These are phyloP conservation scores for Hirtodrosophila trivittata DNA, from an alignment of 2,888 invertebrate species.

Conservation along the genomic window DNA sequence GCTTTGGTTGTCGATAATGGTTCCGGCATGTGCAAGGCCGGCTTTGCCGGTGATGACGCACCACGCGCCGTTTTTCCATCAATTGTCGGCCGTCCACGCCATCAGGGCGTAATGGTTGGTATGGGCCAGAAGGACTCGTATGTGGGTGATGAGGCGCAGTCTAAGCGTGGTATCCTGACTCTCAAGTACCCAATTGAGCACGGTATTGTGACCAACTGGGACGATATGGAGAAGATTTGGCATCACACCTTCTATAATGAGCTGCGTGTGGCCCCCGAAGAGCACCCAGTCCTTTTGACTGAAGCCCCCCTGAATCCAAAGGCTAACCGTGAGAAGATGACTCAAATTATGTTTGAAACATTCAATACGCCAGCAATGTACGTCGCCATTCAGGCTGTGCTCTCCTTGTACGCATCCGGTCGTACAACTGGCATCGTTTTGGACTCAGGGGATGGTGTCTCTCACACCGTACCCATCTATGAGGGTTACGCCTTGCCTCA, in stretches of 20 bases:
- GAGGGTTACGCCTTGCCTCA: conserved; percentile 97
- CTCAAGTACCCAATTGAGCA: conserved; percentile 98
- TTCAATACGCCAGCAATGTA: conserved; percentile 97
- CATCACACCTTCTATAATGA: conserved; percentile 99
- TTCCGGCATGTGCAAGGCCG: conserved; percentile 97
- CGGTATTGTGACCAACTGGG: conserved; percentile 99
- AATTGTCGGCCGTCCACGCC: conserved; percentile 94
- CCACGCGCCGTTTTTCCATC: conserved; percentile 95
- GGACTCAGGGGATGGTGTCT: conserved; percentile 98
- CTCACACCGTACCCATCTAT: conserved; percentile 98
- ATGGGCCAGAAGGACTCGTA: conserved; percentile 96
- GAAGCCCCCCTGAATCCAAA: conserved; percentile 95
- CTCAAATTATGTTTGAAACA: conserved; percentile 96
- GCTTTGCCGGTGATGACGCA: conserved; percentile 95
- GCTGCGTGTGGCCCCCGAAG: conserved; percentile 97
- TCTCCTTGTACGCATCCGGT: conserved; percentile 96
- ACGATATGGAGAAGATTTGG: conserved; percentile 99
- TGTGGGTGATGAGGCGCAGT: conserved; percentile 94
- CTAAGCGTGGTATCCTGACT: conserved; percentile 94
- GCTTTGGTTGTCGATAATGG: conserved; percentile 96
- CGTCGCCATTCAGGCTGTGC: conserved; percentile 96
- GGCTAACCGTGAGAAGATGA: conserved; percentile 95
- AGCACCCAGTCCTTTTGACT: conserved; percentile 94
- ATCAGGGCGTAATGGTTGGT: conserved; percentile 95
- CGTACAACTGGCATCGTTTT: conserved; percentile 98